phyloP scores from a whole-genome alignment of 1,140 invertebrate genomes.

The Diachasmimorpha longicaudata region DNA sequence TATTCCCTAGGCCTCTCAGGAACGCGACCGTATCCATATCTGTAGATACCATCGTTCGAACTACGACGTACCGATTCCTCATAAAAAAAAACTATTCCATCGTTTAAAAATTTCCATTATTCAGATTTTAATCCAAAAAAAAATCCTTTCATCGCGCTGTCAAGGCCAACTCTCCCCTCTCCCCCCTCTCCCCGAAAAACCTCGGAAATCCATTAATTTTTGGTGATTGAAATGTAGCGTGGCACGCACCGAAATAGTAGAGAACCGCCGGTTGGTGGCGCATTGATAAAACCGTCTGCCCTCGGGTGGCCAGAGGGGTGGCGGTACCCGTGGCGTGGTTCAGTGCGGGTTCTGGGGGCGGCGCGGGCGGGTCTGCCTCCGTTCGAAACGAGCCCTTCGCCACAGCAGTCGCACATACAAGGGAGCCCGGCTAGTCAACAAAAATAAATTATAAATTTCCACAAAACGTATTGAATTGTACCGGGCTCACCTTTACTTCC shows the following conservation, averaged over 20 bases:
- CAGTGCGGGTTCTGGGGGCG: slow-evolving; percentile 61
- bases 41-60: too few species aligned
- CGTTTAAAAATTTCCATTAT: too few species aligned
- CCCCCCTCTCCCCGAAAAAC: too few species aligned
- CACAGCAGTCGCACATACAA: slow-evolving; percentile 40
- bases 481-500: neutral
- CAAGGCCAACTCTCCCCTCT: too few species aligned
- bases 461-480: neutral
- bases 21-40: too few species aligned
- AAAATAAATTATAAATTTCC: neutral
- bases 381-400: slow-evolving; percentile 43
- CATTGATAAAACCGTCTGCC: neutral
- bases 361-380: slow-evolving; percentile 56
- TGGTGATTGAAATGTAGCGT: too few species aligned
- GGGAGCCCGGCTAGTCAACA: slow-evolving; percentile 23
- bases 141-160: too few species aligned
- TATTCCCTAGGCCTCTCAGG: too few species aligned
- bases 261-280: slow-evolving; percentile 6
- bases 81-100: too few species aligned
- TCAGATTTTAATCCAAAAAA: too few species aligned
- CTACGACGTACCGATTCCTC: too few species aligned
- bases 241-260: neutral
- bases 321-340: slow-evolving; percentile 32
- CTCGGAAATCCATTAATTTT: too few species aligned
- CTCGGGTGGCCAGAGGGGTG: neutral